These are phyloP conservation scores for Chaenocephalus aceratus DNA, from an alignment of 2,113 vertebrate species.

Conservation along the genomic window DNA sequence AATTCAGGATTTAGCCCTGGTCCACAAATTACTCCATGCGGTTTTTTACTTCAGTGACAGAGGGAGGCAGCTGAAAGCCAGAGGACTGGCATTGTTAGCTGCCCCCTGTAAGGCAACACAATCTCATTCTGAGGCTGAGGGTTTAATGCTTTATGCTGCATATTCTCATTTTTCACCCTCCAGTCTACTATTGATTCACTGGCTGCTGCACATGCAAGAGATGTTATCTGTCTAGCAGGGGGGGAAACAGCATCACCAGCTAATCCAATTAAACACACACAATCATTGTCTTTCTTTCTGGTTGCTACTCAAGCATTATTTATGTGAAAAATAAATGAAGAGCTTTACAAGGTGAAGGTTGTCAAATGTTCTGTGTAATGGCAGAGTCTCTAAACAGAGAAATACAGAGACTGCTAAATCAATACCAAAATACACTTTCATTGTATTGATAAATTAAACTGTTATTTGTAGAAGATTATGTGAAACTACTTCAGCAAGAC, in stretches of 20 bases:
- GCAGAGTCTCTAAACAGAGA: conserved; percentile 14
- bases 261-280: conserved; percentile 52
- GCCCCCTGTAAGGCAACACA: conserved; percentile 27
- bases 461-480: conserved; percentile 14
- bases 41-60: conserved; percentile 35
- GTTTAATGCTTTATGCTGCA: conserved; percentile 45
- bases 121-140: conserved; percentile 22
- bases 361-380: conserved; percentile 29
- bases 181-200: conserved; percentile 60
- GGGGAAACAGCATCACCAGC: conserved; percentile 25
- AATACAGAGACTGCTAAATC: conserved; percentile 41
- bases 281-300: conserved; percentile 16
- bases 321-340: neutral
- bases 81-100: conserved; percentile 29
- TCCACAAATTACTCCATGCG: conserved; percentile 26
- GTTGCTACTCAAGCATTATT: neutral
- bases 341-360: conserved; percentile 20
- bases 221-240: conserved; percentile 44
- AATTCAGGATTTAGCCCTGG: conserved; percentile 46
- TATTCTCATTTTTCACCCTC: conserved; percentile 62
- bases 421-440: conserved; percentile 33
- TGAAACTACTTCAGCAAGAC: conserved; percentile 3
- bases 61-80: conserved; percentile 17
- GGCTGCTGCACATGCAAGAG: conserved; percentile 45
- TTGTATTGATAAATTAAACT: conserved; percentile 39